Conservation (phyloP, 35 echinoderm and acorn worm genomes). For the Apostichopus californicus region DNA sequence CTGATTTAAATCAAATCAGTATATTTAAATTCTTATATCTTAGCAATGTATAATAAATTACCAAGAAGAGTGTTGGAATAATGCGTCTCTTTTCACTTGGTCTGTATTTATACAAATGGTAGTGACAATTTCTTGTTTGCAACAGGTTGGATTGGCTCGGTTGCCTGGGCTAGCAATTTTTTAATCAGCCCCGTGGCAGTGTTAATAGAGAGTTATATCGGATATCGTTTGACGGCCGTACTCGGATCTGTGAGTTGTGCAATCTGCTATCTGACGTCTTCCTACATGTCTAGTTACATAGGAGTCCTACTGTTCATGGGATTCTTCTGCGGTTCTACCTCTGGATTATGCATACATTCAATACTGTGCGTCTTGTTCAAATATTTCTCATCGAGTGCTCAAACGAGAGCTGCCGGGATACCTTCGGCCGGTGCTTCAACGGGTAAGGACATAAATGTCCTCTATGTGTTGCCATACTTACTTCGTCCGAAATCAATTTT, state of each 20-base stretch:
- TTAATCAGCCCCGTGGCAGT: constrained; percentile 16
- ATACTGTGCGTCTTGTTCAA: constrained; percentile 26
- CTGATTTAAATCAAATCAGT: too few species aligned
- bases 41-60: too few species aligned
- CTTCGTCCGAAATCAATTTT: too few species aligned
- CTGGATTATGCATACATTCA: constrained; percentile 8
- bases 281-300: constrained; percentile 6
- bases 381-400: constrained; percentile 13
- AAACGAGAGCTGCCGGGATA: background rate
- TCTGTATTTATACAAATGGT: too few species aligned
- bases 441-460: background rate
- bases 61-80: too few species aligned
- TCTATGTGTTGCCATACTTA: too few species aligned
- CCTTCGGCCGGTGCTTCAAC: background rate
- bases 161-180: constrained; percentile 15
- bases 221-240: constrained; percentile 19
- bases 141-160: constrained; percentile 49
- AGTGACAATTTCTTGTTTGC: background rate
- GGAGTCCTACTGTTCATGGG: constrained; percentile 10
- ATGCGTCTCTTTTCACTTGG: too few species aligned
- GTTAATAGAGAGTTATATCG: constrained; percentile 24
- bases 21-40: too few species aligned
- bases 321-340: background rate
- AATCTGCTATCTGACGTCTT: constrained; percentile 3
- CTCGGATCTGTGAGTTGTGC: background rate